Evolutionary conservation across 2,797 vertebrate genomes (phyloP).

Genomic region (Pseudotriccus pelzelni): DNA sequence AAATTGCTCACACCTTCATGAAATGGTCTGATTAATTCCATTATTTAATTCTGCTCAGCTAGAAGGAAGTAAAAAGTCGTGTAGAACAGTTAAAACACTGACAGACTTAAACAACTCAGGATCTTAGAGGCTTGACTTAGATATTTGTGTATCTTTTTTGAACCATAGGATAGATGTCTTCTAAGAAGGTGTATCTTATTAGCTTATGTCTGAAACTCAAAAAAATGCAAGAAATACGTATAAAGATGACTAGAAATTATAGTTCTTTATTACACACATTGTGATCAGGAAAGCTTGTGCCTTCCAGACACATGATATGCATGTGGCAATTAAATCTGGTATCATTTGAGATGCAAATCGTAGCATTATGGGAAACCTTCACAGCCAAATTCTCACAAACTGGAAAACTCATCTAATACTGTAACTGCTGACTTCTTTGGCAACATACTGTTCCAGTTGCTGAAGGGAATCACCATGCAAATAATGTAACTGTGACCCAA

Average conservation of each 20-base stretch:
- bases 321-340: background rate
- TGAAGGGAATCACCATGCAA: background rate
- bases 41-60: background rate
- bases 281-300: background rate
- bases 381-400: background rate
- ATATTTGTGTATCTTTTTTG: background rate
- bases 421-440: background rate
- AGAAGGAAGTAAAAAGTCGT: background rate
- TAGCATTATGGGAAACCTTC: background rate
- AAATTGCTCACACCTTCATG: rapidly evolving
- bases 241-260: background rate
- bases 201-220: background rate
- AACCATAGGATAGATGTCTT: background rate
- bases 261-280: background rate
- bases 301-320: background rate
- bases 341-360: background rate
- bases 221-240: background rate
- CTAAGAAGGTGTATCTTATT: background rate
- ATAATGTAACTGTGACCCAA: background rate
- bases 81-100: background rate
- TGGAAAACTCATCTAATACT: background rate
- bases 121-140: background rate
- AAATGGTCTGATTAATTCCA: background rate
- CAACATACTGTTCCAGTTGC: background rate
- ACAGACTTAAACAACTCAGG: background rate